These are phyloP conservation scores for Antheraea assamensis DNA, from an alignment of 2,888 invertebrate genomes.

Conservation along the genomic window DNA sequence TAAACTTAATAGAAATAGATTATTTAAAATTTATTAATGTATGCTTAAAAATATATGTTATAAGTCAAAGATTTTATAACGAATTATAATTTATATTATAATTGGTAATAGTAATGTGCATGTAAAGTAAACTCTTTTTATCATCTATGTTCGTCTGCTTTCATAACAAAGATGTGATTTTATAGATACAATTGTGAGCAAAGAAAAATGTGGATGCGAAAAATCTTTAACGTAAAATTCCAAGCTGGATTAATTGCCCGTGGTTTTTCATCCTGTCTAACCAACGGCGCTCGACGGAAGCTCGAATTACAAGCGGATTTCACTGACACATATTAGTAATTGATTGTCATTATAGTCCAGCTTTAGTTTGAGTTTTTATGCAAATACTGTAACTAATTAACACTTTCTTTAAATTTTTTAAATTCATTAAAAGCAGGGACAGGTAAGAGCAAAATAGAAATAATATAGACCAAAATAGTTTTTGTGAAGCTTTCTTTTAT, in stretches of 20 bases:
- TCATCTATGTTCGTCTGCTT: neutral
- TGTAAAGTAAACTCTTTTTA: neutral
- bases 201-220: conserved; percentile 29
- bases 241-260: conserved; percentile 59
- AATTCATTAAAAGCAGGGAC: neutral
- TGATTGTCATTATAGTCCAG: conserved; percentile 54
- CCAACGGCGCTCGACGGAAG: conserved; percentile 38
- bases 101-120: neutral
- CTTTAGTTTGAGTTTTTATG: conserved; percentile 30
- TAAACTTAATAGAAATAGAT: neutral
- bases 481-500: too few species aligned
- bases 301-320: conserved; percentile 52
- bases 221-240: conserved; percentile 54
- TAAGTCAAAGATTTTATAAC: too few species aligned
- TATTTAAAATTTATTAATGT: neutral
- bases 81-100: too few species aligned
- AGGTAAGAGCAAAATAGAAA: neutral
- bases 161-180: neutral
- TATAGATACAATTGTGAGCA: neutral
- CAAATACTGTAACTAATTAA: conserved; percentile 30
- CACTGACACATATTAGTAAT: conserved; percentile 59
- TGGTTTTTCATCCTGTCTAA: conserved; percentile 59
- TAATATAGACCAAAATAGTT: too few species aligned
- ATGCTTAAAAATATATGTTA: neutral
- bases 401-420: neutral